Conservation (phyloP, 2,113 vertebrate species). For the Mesitornis unicolor region DNA sequence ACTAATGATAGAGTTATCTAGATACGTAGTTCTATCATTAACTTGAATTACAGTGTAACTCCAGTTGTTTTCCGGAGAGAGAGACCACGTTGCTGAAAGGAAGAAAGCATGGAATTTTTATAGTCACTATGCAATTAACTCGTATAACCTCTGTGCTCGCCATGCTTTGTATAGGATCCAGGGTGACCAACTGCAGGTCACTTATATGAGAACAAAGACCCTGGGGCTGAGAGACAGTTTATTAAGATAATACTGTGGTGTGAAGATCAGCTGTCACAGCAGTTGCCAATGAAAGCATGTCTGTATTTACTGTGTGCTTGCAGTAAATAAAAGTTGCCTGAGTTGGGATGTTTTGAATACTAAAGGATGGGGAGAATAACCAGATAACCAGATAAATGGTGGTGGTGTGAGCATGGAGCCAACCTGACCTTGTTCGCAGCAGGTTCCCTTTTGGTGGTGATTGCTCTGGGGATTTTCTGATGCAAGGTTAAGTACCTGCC, state of each 20-base stretch:
- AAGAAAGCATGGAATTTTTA: constrained; percentile 14
- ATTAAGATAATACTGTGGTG: constrained; percentile 51
- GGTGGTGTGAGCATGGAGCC: background rate
- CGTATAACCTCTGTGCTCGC: constrained; percentile 27
- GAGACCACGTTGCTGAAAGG: background rate
- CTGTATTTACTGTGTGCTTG: background rate
- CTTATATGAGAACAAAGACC: constrained; percentile 17
- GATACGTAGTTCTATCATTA: background rate
- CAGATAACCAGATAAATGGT: background rate
- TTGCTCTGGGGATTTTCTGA: background rate
- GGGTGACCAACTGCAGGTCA: constrained; percentile 46
- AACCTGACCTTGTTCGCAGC: background rate
- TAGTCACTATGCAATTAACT: constrained; percentile 46
- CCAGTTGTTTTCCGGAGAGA: background rate
- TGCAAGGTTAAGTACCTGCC: background rate
- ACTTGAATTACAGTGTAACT: constrained; percentile 3
- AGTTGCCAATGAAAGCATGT: background rate
- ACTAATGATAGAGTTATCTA: constrained; percentile 11
- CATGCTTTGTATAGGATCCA: constrained; percentile 26
- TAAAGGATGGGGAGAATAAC: background rate
- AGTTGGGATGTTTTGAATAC: background rate
- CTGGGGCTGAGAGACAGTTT: constrained; percentile 21
- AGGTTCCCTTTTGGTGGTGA: background rate
- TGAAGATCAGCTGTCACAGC: constrained; percentile 14
- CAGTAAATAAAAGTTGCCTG: background rate